Conservation (phyloP, 2,113 vertebrate species). For the Solea solea region DNA sequence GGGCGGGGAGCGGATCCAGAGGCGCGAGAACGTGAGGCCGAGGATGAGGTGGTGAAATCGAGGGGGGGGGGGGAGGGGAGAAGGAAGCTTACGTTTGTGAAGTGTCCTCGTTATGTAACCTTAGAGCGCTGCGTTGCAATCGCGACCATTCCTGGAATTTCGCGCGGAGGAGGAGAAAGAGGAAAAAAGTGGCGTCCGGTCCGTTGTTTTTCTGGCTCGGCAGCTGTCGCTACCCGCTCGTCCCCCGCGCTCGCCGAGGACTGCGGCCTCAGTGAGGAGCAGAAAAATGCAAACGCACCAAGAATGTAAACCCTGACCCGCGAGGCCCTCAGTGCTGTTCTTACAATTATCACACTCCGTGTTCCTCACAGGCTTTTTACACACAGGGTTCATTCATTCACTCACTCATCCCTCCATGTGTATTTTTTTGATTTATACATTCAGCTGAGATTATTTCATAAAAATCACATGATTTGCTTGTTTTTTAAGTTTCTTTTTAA, state of each 20-base stretch:
- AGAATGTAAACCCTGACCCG: conserved; percentile 53
- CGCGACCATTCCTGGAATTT: conserved; percentile 65
- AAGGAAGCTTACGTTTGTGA: conserved; percentile 65
- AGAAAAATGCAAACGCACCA: too few species aligned
- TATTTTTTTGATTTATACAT: too few species aligned
- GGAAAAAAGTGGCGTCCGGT: conserved; percentile 59
- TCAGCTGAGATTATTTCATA: too few species aligned
- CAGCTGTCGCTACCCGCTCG: conserved; percentile 66
- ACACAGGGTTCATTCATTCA: not conserved
- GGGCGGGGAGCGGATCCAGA: conserved; percentile 13
- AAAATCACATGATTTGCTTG: too few species aligned
- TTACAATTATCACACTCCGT: conserved; percentile 52
- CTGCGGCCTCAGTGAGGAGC: conserved; percentile 35
- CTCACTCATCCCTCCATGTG: too few species aligned
- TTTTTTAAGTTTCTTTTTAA: too few species aligned
- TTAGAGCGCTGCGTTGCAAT: conserved; percentile 58
- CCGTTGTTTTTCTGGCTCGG: conserved; percentile 61
- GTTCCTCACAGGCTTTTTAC: conserved; percentile 20
- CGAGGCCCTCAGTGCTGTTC: conserved; percentile 17
- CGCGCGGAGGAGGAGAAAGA: conserved; percentile 22
- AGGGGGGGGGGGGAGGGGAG: conserved; percentile 43
- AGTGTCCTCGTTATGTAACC: conserved; percentile 72
- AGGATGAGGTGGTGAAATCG: conserved; percentile 43
- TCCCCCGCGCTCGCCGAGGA: conserved; percentile 59
- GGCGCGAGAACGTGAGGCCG: conserved; percentile 12